Evolutionary conservation across 2,797 vertebrate genomes (phyloP), one percentile per base, ranked within the genome.

Genomic region (Anguilla marmorata): DNA sequence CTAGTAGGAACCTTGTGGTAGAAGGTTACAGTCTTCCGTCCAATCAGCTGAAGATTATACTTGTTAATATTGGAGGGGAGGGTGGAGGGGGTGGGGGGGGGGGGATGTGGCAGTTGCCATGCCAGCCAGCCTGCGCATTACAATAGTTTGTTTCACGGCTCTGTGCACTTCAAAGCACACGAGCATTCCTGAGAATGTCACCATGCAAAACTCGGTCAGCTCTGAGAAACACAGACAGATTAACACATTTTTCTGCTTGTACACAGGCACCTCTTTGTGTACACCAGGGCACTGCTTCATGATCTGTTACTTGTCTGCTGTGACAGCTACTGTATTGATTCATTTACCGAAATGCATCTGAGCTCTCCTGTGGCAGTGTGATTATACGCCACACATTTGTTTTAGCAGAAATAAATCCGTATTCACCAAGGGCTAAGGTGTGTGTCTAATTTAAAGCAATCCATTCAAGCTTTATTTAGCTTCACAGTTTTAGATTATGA

Each of bases 141-240:
- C 90, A 93, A 90, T 89, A 85, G 91, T 88, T 91, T 89, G 27
- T 92, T 93, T 92, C 92, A 93, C 85, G 89, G 91, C 90, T 90
- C 88, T 88, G 86, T 92, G 88, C 88, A 90, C 86, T 89, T 92
- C 91, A 88, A 87, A 93, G 91, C 89, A 86, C 90, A 88, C 87
- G 91, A 91, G 92, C 91, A 91, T 85, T 90, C 89, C 89, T 82
- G 91, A 88, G 91, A 87, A 84, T 69, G 89, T 89, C 88, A 87
- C 88, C 33, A 2, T 90, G 89, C 90, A 92, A 88, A 93, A 89
- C 91, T 86, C 91, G 90, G 90, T 86, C 89, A 91, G 89, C 91
- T 92, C 27, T 91, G 93, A 91, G 91, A 93, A 93, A 94, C 92
- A 93, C 94, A 93, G 91, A 91, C 93, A 92, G 93, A 95, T 94